Base-by-base conservation (phyloP, 2,888 invertebrate genomes). In the Sphaerophoria rueppellii region DNA sequence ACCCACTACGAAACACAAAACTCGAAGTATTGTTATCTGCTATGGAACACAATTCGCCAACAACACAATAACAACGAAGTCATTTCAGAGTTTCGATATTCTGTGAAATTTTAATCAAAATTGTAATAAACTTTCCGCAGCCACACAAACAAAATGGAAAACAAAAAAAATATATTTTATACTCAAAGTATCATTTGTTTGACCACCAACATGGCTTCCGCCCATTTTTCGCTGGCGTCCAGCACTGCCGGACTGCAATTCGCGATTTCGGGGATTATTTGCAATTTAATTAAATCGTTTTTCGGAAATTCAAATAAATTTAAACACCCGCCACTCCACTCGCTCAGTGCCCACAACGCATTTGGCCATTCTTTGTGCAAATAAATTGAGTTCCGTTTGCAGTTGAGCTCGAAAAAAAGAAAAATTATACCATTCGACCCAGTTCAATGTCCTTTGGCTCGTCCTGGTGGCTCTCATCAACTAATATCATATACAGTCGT, bases 211-310 rank as follows among this genome's bases (percentile, higher is more conserved):
- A 9, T 37, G 9, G 32, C 24, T 2, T 6, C 12, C 7, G 0
- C n/a, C 3, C 40, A 24, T 24, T 24, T 24, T 16, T 7, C n/a
- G 6, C 14, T 9, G 9, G 7, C 57, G 14, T 0, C 16, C 14
- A 5, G 9, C 14, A 7, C 24, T 46, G 48, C n/a, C 32, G 77
- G 70, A 74, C 65, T 46, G 52, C 70, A 70, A 82, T 82, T 69
- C 79, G 12, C 65, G 79, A 79, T 82, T 72, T 57, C 54, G 58
- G 70, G 78, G 73, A 54, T 54, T 63, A 78, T 82, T 83, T 79
- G 79, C 76, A 85, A 85, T 81, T 85, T 85, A 85, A 85, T 85
- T 80, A 85, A 85, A 85, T 81, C 80, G 80, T 73, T 80, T 76
- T 80, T 71, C 76, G 85, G 76, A 85, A 77, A 76, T 77, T 71